Conservation (phyloP, 2,113 vertebrate genomes). For the Platycercus adscitus region DNA sequence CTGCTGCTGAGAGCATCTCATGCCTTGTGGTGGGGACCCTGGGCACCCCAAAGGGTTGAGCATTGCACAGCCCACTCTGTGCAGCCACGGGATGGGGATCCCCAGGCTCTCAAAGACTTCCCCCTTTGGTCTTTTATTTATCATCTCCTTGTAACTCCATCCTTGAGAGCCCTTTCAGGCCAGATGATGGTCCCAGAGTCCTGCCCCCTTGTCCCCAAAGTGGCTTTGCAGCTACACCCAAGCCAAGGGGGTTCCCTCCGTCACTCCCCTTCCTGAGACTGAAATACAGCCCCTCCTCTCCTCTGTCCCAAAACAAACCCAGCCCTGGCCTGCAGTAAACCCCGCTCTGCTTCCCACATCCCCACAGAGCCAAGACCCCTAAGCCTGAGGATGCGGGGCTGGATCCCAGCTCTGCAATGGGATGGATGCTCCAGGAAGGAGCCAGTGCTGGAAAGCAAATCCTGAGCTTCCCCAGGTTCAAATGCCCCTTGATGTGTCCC, state of each 20-base stretch:
- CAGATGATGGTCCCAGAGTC: neutral
- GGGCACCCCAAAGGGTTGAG: neutral
- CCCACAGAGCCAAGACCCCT: accelerated
- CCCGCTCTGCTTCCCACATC: neutral
- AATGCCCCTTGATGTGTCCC: neutral
- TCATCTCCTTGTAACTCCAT: neutral
- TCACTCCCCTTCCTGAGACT: neutral
- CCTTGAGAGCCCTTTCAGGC: neutral
- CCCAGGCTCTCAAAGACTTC: neutral
- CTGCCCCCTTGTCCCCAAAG: neutral
- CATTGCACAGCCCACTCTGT: neutral
- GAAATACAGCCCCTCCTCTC: neutral
- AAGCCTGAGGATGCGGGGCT: neutral
- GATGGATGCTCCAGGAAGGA: neutral
- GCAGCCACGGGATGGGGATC: accelerated
- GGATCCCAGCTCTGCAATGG: neutral
- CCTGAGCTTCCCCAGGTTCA: neutral
- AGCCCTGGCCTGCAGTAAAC: neutral
- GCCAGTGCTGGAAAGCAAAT: neutral
- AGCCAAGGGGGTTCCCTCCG: neutral
- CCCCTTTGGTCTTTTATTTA: neutral
- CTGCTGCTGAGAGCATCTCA: neutral
- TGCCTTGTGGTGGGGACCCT: accelerated
- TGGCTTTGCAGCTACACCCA: neutral
- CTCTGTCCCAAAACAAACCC: neutral